Evolutionary conservation across 1,140 invertebrate genomes (phyloP).

Genomic region (Glossosoma conforme): DNA sequence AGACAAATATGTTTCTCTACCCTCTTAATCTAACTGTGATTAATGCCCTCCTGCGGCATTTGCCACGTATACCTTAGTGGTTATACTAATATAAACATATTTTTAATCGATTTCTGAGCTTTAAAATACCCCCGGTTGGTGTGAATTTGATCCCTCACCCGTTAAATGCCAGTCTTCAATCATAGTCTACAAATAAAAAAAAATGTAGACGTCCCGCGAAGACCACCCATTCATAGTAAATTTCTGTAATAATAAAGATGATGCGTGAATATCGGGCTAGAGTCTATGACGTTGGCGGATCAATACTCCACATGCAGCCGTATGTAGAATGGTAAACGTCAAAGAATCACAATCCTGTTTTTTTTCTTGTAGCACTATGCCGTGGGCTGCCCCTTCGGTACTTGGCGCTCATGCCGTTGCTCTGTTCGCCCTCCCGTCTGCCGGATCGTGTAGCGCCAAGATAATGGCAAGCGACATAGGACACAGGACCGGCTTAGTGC

Average conservation of each 20-base stretch:
- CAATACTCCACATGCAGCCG: too few species aligned
- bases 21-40: too few species aligned
- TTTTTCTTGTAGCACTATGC: conserved; percentile 20
- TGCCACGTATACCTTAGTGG: neutral
- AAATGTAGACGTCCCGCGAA: neutral
- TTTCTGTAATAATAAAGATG: neutral
- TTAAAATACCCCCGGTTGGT: too few species aligned
- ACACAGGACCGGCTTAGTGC: conserved; percentile 7
- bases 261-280: neutral
- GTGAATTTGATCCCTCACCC: too few species aligned
- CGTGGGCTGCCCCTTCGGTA: conserved; percentile 12
- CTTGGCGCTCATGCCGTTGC: conserved; percentile 12
- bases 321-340: too few species aligned
- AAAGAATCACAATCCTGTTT: neutral
- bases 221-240: neutral
- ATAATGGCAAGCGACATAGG: neutral
- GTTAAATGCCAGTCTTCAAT: too few species aligned
- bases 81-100: neutral
- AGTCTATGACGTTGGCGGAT: too few species aligned
- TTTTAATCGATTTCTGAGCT: too few species aligned
- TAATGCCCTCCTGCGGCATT: too few species aligned
- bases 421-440: conserved; percentile 18
- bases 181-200: conserved; percentile 3
- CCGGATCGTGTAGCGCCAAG: conserved; percentile 12
- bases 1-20: too few species aligned